Conservation (phyloP, 2,888 invertebrate genomes). For the Metellina segmentata region DNA sequence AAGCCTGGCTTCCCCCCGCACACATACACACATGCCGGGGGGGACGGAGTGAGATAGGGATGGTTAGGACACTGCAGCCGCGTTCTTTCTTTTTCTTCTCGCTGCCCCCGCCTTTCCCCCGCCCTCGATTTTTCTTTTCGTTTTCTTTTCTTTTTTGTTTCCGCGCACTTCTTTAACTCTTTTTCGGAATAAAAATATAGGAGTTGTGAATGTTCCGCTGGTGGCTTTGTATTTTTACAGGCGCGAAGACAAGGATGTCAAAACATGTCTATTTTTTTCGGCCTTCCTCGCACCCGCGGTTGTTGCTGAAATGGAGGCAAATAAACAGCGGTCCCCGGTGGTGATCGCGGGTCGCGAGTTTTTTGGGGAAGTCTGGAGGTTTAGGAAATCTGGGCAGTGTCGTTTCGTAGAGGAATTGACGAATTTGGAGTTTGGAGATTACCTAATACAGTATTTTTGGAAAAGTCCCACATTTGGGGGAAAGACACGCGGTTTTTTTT, state of each 20-base stretch:
- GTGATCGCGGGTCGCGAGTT: conserved; percentile 13
- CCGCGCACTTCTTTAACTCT: conserved; percentile 17
- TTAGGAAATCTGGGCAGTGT: too few species aligned
- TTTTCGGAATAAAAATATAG: conserved; percentile 62
- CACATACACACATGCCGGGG: conserved; percentile 33
- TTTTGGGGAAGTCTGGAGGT: background rate
- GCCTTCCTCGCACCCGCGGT: background rate
- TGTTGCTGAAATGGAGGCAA: conserved; percentile 26
- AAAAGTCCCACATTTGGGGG: too few species aligned
- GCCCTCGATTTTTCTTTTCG: conserved; percentile 34
- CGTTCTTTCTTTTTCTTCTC: conserved; percentile 28
- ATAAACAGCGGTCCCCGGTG: background rate
- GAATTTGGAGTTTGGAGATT: too few species aligned
- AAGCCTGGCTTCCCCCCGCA: conserved; percentile 12
- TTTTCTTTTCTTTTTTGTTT: conserved; percentile 15
- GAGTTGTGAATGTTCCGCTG: conserved; percentile 68
- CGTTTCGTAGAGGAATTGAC: too few species aligned
- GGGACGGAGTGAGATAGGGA: conserved; percentile 48
- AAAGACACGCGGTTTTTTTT: too few species aligned
- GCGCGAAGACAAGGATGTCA: conserved; percentile 63
- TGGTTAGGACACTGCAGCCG: conserved; percentile 29
- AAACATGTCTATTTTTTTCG: conserved; percentile 59
- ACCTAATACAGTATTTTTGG: too few species aligned
- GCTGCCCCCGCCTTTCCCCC: conserved; percentile 15
- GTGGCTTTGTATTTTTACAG: conserved; percentile 66